Evolutionary conservation across 92 coral and sea anemone genomes (phyloP), one percentile per base, ranked within the genome.

Genomic region (Palythoa heliodiscus): DNA sequence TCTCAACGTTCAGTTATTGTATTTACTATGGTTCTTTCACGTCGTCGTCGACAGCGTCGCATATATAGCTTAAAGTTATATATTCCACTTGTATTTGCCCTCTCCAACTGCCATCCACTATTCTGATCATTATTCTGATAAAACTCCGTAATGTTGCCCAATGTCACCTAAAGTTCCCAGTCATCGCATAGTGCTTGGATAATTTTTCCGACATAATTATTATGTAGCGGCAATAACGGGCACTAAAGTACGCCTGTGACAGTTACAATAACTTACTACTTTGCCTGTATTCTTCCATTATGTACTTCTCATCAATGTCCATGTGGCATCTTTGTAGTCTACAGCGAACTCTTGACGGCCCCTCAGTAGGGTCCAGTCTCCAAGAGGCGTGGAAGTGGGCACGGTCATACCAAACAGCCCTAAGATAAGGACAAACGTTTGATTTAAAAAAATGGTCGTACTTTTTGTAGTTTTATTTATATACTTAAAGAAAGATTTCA

Each of bases 301-400:
- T 75, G 48, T 84, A 91, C 78, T 93, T 91, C 60, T 89, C 92
- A 22, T 87, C 93, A 7, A 96, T 90, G 85, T 94, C 99, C 77
- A 96, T 76, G 71, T 96, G 98, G 84, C 86, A 96, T 23, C 99
- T 90, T 86, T 96, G 99, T 66, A 96, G 89, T 66, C 99, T 94
- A 86, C 98, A 92, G 11, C 99, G 93, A 50, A 96, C 98, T 63
- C 99, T 93, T 50, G 87, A 90, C 15, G 98, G 99, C 48, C 99
- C 99, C 84, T 96, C 99, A 50, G 99, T 96, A 52, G 96, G 98
- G 73, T 96, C 99, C 86, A 96, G 93, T 81, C 93, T 93, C 99
- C 99, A 96, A 38, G 95, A 96, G 11, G 93, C 88, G 10, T 93
- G 98, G 79, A 94, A 96, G 76, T 87, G 91, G 43, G 88, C 91